These are phyloP conservation scores for Illadopsis cleaveri DNA, from an alignment of 2,113 vertebrate species.

Conservation along the genomic window DNA sequence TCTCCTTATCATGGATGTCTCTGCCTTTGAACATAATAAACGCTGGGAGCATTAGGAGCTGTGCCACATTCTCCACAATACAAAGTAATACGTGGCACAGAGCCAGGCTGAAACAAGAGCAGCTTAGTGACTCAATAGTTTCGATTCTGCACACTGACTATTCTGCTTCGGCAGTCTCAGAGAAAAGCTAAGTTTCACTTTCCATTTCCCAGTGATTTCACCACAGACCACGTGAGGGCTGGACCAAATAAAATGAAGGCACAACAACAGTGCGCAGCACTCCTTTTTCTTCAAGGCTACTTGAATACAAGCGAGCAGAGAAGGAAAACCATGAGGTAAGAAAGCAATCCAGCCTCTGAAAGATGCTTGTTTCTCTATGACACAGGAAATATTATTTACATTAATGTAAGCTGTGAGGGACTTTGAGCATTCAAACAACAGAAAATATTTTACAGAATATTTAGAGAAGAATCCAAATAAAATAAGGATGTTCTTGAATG, in stretches of 20 bases:
- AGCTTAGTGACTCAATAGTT: background rate
- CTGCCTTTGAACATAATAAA: background rate
- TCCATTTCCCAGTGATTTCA: background rate
- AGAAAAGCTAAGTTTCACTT: background rate
- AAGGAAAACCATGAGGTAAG: conserved; percentile 47
- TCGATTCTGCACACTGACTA: background rate
- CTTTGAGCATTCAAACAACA: background rate
- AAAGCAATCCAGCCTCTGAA: background rate
- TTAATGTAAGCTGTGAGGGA: background rate
- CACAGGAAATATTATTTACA: background rate
- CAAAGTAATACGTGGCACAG: background rate
- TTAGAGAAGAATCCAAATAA: background rate
- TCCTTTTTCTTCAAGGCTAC: background rate
- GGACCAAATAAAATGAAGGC: background rate
- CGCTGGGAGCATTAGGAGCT: background rate
- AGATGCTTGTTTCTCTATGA: background rate
- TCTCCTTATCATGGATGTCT: background rate
- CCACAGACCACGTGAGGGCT: fast-evolving
- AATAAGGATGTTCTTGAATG: background rate
- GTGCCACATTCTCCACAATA: background rate
- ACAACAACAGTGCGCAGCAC: fast-evolving
- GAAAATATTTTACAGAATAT: background rate
- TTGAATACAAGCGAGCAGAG: background rate
- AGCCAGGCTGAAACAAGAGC: background rate
- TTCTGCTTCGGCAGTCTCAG: fast-evolving